Conservation (phyloP, 1,140 invertebrate species). For the Choristoneura fumiferana region DNA sequence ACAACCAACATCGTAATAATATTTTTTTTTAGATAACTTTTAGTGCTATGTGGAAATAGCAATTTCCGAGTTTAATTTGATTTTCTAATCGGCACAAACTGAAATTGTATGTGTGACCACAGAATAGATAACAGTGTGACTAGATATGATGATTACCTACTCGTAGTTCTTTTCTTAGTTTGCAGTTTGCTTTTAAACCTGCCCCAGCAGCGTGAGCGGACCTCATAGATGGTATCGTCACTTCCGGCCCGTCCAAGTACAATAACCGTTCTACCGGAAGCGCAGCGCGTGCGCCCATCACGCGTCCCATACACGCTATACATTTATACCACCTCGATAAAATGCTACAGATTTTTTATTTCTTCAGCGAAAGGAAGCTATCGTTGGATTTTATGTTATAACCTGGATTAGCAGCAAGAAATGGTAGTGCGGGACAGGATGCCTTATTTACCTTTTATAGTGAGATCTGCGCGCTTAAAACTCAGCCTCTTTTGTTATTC, state of each 20-base stretch:
- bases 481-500: too few species aligned
- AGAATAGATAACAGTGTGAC: too few species aligned
- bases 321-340: background rate
- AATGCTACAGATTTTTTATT: conserved; percentile 6
- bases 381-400: background rate
- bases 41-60: too few species aligned
- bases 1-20: too few species aligned
- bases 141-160: too few species aligned
- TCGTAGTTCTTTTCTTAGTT: too few species aligned
- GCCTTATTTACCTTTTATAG: conserved; percentile 1
- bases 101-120: too few species aligned
- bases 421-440: conserved; percentile 6
- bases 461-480: background rate
- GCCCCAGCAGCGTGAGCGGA: conserved; percentile 24
- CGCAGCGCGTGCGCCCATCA: conserved; percentile 53
- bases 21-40: too few species aligned
- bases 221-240: conserved; percentile 45
- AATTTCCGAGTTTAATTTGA: too few species aligned
- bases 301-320: conserved; percentile 29
- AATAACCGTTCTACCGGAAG: conserved; percentile 49
- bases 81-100: too few species aligned
- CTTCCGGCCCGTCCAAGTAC: conserved; percentile 44
- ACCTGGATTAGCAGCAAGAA: background rate
- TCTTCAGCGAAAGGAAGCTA: conserved; percentile 9
- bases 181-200: conserved; percentile 2